Conservation (phyloP, 92 coral and sea anemone genomes). For the Porites rus region DNA sequence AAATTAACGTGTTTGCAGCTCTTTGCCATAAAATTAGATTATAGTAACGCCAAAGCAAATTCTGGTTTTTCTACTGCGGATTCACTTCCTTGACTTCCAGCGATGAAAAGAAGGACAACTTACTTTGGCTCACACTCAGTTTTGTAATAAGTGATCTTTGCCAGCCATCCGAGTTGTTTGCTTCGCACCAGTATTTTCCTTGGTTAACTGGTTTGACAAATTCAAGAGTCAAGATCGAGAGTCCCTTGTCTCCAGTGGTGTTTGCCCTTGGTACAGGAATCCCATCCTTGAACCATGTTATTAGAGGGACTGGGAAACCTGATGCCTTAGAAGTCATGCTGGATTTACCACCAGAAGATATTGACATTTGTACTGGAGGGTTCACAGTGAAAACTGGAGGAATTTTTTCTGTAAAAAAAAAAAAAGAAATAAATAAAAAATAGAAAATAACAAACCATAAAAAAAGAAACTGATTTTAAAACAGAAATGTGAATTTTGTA, state of each 20-base stretch:
- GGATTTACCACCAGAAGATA: not conserved
- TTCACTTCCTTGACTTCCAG: too few species aligned
- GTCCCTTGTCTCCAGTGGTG: not conserved
- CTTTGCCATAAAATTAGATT: too few species aligned
- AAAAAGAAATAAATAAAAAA: too few species aligned
- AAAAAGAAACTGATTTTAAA: too few species aligned
- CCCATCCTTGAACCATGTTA: slow-evolving; percentile 37
- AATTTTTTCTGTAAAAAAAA: not conserved
- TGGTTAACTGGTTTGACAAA: not conserved
- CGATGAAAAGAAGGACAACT: too few species aligned
- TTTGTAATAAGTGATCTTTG: not conserved
- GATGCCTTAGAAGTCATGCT: slow-evolving; percentile 10
- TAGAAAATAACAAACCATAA: too few species aligned
- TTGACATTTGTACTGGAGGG: not conserved
- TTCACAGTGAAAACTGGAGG: slow-evolving; percentile 6
- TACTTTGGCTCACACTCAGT: not conserved
- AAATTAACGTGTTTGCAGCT: too few species aligned
- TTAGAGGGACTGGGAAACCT: slow-evolving; percentile 15
- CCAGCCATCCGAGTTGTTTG: slow-evolving; percentile 19
- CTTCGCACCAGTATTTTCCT: slow-evolving; percentile 51
- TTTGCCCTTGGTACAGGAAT: not conserved
- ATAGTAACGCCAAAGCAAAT: too few species aligned
- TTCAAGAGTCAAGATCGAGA: slow-evolving; percentile 18
- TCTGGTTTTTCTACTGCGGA: too few species aligned
- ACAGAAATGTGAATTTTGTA: too few species aligned